Conservation (phyloP, 1,140 invertebrate species). For the Monochamus saltuarius region DNA sequence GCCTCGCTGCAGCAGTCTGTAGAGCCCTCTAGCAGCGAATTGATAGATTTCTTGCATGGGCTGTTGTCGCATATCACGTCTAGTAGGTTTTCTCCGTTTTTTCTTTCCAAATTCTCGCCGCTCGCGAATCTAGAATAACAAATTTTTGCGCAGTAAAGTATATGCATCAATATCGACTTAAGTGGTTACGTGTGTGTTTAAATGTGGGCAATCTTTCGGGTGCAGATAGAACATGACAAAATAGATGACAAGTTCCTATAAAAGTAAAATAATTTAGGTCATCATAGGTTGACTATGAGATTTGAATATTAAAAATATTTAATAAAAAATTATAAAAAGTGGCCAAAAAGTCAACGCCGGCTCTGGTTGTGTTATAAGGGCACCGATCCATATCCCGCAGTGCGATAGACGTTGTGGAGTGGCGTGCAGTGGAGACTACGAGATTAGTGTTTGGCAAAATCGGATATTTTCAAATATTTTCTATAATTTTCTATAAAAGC, state of each 20-base stretch:
- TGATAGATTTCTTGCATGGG: conserved; percentile 52
- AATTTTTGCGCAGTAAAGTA: not conserved
- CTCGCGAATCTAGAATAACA: conserved; percentile 62
- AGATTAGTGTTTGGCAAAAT: no score
- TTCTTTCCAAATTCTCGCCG: conserved; percentile 54
- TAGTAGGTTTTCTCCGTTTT: conserved; percentile 42
- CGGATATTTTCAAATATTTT: no score
- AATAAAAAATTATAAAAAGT: not conserved
- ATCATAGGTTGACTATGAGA: no score
- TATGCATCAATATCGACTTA: not conserved
- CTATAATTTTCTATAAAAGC: no score
- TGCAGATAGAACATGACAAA: no score
- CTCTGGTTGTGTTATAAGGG: not conserved
- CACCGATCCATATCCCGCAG: not conserved
- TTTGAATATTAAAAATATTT: no score
- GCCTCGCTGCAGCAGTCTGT: conserved; percentile 52
- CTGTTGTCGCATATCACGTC: conserved; percentile 56
- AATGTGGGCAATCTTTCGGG: no score
- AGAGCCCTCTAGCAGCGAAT: conserved; percentile 41
- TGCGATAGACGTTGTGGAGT: no score
- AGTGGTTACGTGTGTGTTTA: no score
- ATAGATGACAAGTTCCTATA: no score
- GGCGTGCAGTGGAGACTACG: no score
- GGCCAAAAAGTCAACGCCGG: not conserved
- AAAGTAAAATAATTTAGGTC: no score